Evolutionary conservation across 2,888 invertebrate species (phyloP).

Genomic region (Trissolcus brochymenae): DNA sequence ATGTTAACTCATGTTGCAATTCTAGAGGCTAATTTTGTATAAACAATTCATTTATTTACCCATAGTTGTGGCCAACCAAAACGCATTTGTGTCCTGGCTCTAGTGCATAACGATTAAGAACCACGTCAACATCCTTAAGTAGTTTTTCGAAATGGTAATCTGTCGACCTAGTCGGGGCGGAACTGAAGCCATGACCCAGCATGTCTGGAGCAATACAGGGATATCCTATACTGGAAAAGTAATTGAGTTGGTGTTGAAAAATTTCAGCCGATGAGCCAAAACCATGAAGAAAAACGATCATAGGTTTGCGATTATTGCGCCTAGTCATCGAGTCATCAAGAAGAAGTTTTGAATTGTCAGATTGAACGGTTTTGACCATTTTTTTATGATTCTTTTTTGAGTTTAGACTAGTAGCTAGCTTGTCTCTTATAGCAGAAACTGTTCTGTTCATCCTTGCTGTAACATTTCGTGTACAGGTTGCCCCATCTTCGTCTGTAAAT

Average conservation of each 20-base stretch:
- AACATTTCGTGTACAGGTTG: conserved; percentile 52
- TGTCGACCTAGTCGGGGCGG: conserved; percentile 78
- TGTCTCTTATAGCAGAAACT: conserved; percentile 63
- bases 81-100: conserved; percentile 79
- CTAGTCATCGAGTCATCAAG: conserved; percentile 61
- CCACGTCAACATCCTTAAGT: conserved; percentile 78
- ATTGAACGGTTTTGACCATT: conserved; percentile 54
- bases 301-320: conserved; percentile 75
- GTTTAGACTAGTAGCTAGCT: conserved; percentile 58
- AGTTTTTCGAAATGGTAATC: conserved; percentile 81
- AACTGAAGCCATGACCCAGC: conserved; percentile 83
- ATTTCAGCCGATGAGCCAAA: conserved; percentile 82
- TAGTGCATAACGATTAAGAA: conserved; percentile 81
- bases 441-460: conserved; percentile 63
- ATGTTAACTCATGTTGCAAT: background rate
- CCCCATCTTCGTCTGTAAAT: conserved; percentile 44
- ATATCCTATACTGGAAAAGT: conserved; percentile 79
- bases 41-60: conserved; percentile 75
- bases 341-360: conserved; percentile 49
- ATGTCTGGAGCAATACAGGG: conserved; percentile 83
- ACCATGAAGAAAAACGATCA: conserved; percentile 82
- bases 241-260: conserved; percentile 80
- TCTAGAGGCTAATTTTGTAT: background rate
- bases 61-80: conserved; percentile 83
- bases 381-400: conserved; percentile 42